phyloP scores from a whole-genome alignment of 2,888 invertebrate genomes.

The Invenusta paracnida region DNA sequence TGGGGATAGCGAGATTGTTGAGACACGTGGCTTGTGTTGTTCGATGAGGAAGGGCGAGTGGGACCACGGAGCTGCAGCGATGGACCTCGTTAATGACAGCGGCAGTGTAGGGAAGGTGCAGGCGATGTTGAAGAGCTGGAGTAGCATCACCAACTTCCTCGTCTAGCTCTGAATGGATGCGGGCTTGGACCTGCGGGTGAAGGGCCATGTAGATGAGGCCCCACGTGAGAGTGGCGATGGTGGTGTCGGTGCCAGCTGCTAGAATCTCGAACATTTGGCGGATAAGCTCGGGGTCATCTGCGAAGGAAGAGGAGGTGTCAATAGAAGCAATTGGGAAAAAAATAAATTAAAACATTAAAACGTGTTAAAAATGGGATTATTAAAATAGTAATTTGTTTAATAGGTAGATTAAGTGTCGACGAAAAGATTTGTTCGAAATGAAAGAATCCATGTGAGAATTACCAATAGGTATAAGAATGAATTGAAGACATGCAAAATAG shows the following conservation, averaged over 20 bases:
- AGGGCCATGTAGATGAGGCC: not conserved
- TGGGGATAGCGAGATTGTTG: not conserved
- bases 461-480: no score
- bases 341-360: no score
- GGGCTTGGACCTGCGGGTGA: not conserved
- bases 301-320: not conserved
- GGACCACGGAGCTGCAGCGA: not conserved
- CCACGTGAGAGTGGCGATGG: not conserved
- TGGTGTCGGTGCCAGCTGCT: not conserved
- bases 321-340: no score
- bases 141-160: not conserved
- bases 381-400: no score
- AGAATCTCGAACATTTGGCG: not conserved
- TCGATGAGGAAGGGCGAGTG: conserved; percentile 2
- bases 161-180: not conserved
- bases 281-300: not conserved
- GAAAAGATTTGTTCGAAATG: no score
- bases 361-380: no score
- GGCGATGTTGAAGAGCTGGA: not conserved
- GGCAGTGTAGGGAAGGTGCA: not conserved
- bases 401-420: no score
- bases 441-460: no score
- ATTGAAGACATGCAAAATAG: no score
- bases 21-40: not conserved
- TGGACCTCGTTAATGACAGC: not conserved